Base-by-base conservation (phyloP, 2,113 vertebrate genomes). In the Arothron firmamentum region DNA sequence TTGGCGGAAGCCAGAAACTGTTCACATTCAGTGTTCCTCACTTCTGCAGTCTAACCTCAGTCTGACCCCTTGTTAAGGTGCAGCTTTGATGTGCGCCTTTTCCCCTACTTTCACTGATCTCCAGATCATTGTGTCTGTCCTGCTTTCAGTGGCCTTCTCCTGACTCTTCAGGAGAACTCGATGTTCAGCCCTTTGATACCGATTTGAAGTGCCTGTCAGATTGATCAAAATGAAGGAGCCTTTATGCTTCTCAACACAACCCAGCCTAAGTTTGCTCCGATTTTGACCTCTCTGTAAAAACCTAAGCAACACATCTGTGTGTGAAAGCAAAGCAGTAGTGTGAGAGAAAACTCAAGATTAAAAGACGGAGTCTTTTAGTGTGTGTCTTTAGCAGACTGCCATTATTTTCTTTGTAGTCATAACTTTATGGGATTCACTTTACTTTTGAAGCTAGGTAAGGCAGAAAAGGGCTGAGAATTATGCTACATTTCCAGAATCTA, bases 171-270 rank as follows among this genome's bases (percentile, higher is more conserved):
- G 16, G 23, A 67, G 43, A 34, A 52, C 63, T 70, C 41, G 72
- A 77, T 62, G 55, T 52, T 72, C 38, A 70, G 59, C 64, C 70
- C 45, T 54, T 18, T 62, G 53, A 65, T 67, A 78, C 62, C 62
- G 58, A 60, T 67, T 77, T 46, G 19, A 52, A 75, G 61, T 65
- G 63, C 47, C 63, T 81, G 81, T 60, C 38, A 80, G 74, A 61
- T 66, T 76, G 64, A 75, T 74, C 51, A 72, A 57, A 74, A 21
- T 79, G 28, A 80, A 84, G 79, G 66, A 41, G 41, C 50, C 19
- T 55, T 56, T 66, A 63, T 81, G 62, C 60, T 71, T 14, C 67
- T 34, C 77, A 71, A 82, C 72, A 64, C 78, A 85, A 78, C 70
- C 46, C 72, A 65, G 72, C 67, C 50, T 66, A 51, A 42, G 58